A percentile compares a stretch with the other conserved stretches of the same genome.
phyloP scores from a whole-genome alignment of 2,888 invertebrate species.

The Drosophila neonasuta region DNA sequence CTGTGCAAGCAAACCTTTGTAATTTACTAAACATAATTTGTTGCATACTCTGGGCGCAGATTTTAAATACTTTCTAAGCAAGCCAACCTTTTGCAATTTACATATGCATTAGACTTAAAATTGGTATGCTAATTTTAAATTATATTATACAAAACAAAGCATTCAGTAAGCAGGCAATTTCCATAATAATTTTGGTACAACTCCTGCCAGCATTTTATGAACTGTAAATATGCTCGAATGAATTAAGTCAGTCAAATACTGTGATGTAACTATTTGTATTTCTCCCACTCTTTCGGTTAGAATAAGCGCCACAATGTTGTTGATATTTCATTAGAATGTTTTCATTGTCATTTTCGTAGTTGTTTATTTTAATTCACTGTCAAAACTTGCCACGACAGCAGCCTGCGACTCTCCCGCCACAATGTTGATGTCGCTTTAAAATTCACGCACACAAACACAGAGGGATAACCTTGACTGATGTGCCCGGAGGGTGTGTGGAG shows the following conservation, averaged over 20 bases:
- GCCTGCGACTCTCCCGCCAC: conserved; percentile 37
- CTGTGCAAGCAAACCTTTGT: neutral
- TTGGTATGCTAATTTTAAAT: neutral
- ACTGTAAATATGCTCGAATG: neutral
- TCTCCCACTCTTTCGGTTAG: accelerated
- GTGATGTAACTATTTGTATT: conserved; percentile 12
- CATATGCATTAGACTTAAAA: neutral
- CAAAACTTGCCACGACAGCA: conserved; percentile 50
- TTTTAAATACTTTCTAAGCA: neutral
- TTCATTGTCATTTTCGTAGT: conserved; percentile 38
- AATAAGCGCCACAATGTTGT: conserved; percentile 32
- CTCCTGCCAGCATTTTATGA: neutral
- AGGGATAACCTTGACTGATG: neutral
- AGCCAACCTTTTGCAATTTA: neutral
- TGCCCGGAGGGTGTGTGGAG: neutral
- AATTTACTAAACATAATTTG: neutral
- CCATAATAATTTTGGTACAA: neutral
- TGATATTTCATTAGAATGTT: conserved; percentile 50
- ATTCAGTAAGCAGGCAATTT: neutral
- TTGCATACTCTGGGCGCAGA: neutral
- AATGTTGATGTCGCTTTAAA: conserved; percentile 21
- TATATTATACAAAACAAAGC: neutral
- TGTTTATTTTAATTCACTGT: conserved; percentile 59
- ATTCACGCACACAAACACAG: conserved; percentile 1
- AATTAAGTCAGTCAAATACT: neutral